Base-by-base conservation (phyloP, 2,113 vertebrate genomes). In the Conger conger region DNA sequence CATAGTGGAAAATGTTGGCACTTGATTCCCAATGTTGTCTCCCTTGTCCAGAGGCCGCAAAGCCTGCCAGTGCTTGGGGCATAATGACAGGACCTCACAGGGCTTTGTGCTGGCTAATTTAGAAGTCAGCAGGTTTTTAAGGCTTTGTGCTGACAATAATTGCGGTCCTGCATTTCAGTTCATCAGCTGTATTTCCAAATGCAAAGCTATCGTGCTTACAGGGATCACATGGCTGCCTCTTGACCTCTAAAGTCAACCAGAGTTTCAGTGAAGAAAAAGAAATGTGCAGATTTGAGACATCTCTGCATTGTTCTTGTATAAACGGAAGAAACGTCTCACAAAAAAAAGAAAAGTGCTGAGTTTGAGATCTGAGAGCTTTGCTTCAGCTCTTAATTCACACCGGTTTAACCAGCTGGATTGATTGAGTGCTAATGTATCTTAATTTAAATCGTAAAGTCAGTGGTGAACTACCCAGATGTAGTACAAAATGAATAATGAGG, bases 91-190 rank as follows among this genome's bases (percentile, higher is more conserved):
- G 87, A 88, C 92, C 89, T 91, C 85, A 35, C 87, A 94, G 86
- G 92, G 90, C 94, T 96, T 95, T 95, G 93, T 94, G 93, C 95
- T 87, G 90, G 93, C 95, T 95, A 95, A 95, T 96, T 96, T 97
- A 94, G 91, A 97, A 95, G 96, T 97, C 96, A 98, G 97, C 97
- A 97, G 96, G 95, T 97, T 97, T 84, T 84, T 40, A 97, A 97
- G 96, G 96, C 96, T 96, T 96, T 97, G 96, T 96, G 97, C 97
- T 97, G 97, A 98, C 96, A 96, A 96, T 96, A 97, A 97, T 95
- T 95, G 94, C 94, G 94, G 94, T 94, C 94, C 94, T 94, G 94
- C 94, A 94, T 96, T 97, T 97, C 95, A 95, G 94, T 97, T 96
- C 94, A 97, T 98, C 96, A 97, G 96, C 96, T 97, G 94, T 96